Conservation (phyloP, 1,140 invertebrate species). For the Scylla paramamosain region DNA sequence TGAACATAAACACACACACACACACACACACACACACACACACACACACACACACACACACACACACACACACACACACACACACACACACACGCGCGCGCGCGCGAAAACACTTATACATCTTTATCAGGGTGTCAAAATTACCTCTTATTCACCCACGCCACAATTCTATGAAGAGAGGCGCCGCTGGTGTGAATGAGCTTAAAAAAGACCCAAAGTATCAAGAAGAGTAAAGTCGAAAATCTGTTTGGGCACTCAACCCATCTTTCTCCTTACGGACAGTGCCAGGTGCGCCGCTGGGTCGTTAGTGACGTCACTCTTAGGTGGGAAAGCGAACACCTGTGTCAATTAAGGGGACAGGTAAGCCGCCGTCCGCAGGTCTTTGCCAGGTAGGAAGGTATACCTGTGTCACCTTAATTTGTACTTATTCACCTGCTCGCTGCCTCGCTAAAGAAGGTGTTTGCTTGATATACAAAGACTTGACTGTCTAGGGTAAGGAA, state of each 20-base stretch:
- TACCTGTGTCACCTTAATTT: background rate
- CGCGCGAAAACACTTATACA: background rate
- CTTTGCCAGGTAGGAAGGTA: background rate
- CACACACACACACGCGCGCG: conserved; percentile 40
- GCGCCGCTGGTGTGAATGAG: no score
- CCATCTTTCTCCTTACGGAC: background rate
- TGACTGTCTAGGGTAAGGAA: no score
- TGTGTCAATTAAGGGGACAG: conserved; percentile 2
- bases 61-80: conserved; percentile 6
- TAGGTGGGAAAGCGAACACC: background rate
- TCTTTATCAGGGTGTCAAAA: background rate
- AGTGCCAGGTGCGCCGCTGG: background rate
- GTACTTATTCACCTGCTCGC: background rate
- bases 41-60: conserved; percentile 49
- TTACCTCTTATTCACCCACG: background rate
- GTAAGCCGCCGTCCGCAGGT: background rate
- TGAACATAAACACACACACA: conserved; percentile 36
- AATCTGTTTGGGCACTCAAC: background rate
- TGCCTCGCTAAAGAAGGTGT: background rate
- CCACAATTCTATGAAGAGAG: no score
- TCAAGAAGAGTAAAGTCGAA: background rate
- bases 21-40: conserved; percentile 36
- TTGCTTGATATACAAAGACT: no score
- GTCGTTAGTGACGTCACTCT: background rate
- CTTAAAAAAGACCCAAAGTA: background rate